phyloP scores from a whole-genome alignment of 2,888 invertebrate species.

The Xanthia icteritia region DNA sequence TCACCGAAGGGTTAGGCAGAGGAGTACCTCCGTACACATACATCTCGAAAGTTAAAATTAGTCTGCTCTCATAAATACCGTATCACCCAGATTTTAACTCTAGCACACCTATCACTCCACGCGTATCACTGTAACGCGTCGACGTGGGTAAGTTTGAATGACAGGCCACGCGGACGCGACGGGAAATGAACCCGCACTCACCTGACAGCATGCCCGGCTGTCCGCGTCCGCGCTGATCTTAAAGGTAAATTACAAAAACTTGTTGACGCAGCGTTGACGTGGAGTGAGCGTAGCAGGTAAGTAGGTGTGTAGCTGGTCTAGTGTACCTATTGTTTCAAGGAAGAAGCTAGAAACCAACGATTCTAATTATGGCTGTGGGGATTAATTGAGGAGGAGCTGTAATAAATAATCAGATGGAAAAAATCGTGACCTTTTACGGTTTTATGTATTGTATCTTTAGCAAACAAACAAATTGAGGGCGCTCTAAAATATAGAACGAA shows the following conservation, averaged over 20 bases:
- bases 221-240: constrained; percentile 17
- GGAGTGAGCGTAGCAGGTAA: constrained; percentile 2
- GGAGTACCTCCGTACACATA: no score
- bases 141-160: constrained; percentile 50
- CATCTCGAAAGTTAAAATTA: no score
- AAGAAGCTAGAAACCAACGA: not conserved
- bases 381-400: not conserved
- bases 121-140: constrained; percentile 20
- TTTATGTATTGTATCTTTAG: not conserved
- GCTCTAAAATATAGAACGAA: no score
- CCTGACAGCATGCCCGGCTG: constrained; percentile 22
- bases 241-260: constrained; percentile 39
- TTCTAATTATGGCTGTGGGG: not conserved
- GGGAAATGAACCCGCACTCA: constrained; percentile 39
- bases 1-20: no score
- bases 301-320: not conserved
- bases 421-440: not conserved
- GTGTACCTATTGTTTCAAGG: not conserved
- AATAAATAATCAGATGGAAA: not conserved
- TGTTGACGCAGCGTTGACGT: constrained; percentile 28
- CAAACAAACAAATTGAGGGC: not conserved
- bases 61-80: constrained; percentile 7
- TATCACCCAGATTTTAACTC: constrained; percentile 10
- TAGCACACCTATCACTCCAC: not conserved
- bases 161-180: constrained; percentile 36